A percentile compares a stretch with the other conserved stretches of the same genome.
phyloP scores from a whole-genome alignment of 2,113 vertebrate species.

The Heteronetta atricapilla region DNA sequence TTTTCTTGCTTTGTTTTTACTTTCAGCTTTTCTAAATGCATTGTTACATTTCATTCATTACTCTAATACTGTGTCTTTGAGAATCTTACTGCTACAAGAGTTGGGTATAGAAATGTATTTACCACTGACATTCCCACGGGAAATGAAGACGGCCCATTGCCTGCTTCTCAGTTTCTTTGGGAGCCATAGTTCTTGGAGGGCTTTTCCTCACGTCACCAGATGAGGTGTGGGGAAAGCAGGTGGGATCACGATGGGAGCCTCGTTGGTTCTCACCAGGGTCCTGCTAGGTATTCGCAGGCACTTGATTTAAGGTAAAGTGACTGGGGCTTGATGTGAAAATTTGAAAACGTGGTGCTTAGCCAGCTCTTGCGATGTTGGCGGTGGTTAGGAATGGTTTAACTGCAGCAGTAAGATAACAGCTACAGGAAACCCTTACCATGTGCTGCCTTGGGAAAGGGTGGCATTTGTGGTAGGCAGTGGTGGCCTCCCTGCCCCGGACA shows the following conservation, averaged over 20 bases:
- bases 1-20: not conserved
- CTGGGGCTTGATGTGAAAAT: not conserved
- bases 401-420: not conserved
- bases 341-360: not conserved
- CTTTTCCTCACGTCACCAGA: not conserved
- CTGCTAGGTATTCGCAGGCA: not conserved
- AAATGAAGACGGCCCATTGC: not conserved
- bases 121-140: not conserved
- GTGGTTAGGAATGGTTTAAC: not conserved
- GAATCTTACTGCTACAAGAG: not conserved
- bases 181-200: rapidly evolving
- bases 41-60: not conserved
- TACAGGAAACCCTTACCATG: rapidly evolving
- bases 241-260: not conserved
- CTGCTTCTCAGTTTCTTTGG: not conserved
- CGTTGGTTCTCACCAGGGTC: rapidly evolving
- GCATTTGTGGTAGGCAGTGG: not conserved
- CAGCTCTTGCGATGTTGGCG: not conserved
- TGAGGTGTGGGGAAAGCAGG: not conserved
- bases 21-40: not conserved
- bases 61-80: not conserved
- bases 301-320: not conserved
- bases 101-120: not conserved
- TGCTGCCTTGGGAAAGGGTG: not conserved
- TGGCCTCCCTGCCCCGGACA: not conserved